These are phyloP conservation scores for Sycobia sp. DNA, from an alignment of 1,140 invertebrate species.

Conservation along the genomic window DNA sequence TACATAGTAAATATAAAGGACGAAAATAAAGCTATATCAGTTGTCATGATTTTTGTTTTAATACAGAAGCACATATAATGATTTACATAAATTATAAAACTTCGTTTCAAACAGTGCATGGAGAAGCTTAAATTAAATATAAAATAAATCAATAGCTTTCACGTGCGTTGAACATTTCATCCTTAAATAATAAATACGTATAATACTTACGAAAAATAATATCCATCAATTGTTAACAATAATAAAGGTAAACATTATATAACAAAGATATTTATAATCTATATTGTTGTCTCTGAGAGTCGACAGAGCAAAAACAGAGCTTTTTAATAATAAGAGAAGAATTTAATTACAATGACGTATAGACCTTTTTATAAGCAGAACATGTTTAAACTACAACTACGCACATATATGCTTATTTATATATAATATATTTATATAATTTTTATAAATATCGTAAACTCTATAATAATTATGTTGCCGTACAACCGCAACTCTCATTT, in stretches of 20 bases:
- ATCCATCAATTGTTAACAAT: slow-evolving; percentile 22
- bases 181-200: slow-evolving; percentile 3
- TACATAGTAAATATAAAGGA: no score
- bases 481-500: slow-evolving; percentile 44
- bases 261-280: slow-evolving; percentile 9
- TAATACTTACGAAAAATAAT: slow-evolving; percentile 28
- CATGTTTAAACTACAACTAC: slow-evolving; percentile 51
- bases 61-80: slow-evolving; percentile 6
- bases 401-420: slow-evolving; percentile 49
- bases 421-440: slow-evolving; percentile 40
- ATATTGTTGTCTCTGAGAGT: slow-evolving; percentile 5
- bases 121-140: slow-evolving; percentile 9
- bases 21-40: slow-evolving; percentile 14
- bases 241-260: slow-evolving; percentile 24
- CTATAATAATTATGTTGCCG: slow-evolving; percentile 49
- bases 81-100: slow-evolving; percentile 23
- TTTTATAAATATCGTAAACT: slow-evolving; percentile 56
- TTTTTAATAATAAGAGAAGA: slow-evolving; percentile 22
- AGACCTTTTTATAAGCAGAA: slow-evolving; percentile 57
- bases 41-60: slow-evolving; percentile 15
- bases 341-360: slow-evolving; percentile 38
- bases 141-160: slow-evolving; percentile 9
- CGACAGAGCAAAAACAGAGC: slow-evolving; percentile 10
- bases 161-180: not conserved
- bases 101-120: not conserved